These are phyloP conservation scores for Carassius gibelio DNA, from an alignment of 2,113 vertebrate species.

Conservation along the genomic window DNA sequence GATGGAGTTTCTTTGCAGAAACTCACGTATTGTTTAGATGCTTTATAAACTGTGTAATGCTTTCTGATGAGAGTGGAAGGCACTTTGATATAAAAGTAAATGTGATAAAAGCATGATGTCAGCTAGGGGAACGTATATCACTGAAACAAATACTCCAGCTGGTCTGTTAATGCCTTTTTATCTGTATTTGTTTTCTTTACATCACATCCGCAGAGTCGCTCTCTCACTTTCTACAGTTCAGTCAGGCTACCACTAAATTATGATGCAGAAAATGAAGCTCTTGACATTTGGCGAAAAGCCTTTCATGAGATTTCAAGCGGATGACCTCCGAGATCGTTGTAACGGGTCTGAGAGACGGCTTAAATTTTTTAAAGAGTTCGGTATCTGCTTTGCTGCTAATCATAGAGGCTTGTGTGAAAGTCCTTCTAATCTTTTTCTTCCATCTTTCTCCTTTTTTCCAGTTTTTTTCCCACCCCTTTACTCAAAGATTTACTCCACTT, in stretches of 20 bases:
- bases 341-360: neutral
- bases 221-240: conserved; percentile 12
- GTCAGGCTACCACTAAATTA: conserved; percentile 36
- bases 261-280: conserved; percentile 38
- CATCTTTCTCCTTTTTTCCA: neutral
- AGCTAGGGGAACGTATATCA: neutral
- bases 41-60: neutral
- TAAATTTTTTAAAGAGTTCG: neutral
- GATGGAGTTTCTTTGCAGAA: conserved; percentile 17
- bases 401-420: conserved; percentile 24
- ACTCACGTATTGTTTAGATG: conserved; percentile 2
- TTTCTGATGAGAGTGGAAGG: neutral
- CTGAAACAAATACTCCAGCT: neutral
- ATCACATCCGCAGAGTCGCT: conserved; percentile 2
- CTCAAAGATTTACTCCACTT: neutral
- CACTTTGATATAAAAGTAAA: conserved; percentile 19
- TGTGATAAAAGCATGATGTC: conserved; percentile 22
- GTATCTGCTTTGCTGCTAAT: neutral
- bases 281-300: conserved; percentile 24
- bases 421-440: neutral
- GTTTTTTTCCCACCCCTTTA: neutral
- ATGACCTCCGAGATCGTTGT: conserved; percentile 9
- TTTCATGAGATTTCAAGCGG: conserved; percentile 14
- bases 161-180: conserved; percentile 27
- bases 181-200: conserved; percentile 29